Percentiles rank a stretch among this genome's conserved stretches.
Conservation (phyloP, 2,113 vertebrate genomes). For the Crotalus helleri region DNA sequence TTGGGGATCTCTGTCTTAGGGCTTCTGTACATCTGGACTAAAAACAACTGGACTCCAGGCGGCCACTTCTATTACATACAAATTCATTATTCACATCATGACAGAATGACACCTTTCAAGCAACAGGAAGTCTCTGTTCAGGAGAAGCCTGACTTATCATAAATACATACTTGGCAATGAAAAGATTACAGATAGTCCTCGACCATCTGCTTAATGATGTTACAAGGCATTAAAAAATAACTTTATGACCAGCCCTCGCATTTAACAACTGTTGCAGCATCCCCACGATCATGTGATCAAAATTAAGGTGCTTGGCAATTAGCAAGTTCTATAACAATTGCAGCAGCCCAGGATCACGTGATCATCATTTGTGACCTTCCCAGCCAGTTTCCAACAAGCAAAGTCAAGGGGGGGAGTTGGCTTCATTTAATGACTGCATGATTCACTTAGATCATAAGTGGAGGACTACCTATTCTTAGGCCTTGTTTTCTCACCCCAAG, state of each 20-base stretch:
- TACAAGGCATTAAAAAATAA: not conserved
- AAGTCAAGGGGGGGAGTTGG: not conserved
- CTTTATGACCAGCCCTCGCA: not conserved
- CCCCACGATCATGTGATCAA: not conserved
- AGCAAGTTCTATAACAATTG: not conserved
- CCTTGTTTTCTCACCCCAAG: not conserved
- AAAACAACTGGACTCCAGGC: not conserved
- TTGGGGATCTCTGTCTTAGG: too few relatives aligned
- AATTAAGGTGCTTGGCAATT: not conserved
- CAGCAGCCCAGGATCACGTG: not conserved
- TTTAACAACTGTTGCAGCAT: not conserved
- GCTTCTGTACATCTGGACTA: not conserved
- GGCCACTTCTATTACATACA: not conserved
- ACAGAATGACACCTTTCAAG: not conserved
- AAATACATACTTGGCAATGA: not conserved
- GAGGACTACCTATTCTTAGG: not conserved
- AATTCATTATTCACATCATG: not conserved
- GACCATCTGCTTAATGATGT: not conserved
- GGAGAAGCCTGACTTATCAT: not conserved
- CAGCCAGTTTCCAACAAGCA: not conserved
- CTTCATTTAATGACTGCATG: not conserved
- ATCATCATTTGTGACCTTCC: not conserved
- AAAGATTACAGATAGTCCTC: not conserved
- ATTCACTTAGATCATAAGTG: not conserved
- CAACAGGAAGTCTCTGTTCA: not conserved